Evolutionary conservation across 2,888 invertebrate species (phyloP).

Genomic region (Eugnorisma glareosa): DNA sequence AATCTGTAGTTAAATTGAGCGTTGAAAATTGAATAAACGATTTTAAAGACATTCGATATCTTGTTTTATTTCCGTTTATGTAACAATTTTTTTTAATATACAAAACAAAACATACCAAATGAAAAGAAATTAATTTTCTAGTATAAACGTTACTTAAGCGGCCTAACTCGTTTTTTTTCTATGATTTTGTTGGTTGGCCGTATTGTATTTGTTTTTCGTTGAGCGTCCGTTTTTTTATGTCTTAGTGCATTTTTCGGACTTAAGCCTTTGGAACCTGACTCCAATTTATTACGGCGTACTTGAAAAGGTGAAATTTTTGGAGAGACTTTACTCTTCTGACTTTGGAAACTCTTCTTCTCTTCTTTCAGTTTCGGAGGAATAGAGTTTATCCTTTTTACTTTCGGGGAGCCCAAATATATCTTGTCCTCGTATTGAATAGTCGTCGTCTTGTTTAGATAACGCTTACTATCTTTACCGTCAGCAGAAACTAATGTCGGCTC

Average conservation of each 20-base stretch:
- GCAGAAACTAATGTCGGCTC: conserved; percentile 64
- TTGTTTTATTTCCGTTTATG: conserved; percentile 27
- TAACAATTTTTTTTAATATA: background rate
- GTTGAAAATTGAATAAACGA: background rate
- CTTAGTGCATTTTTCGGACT: conserved; percentile 57
- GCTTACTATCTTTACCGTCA: conserved; percentile 62
- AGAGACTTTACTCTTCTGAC: conserved; percentile 59
- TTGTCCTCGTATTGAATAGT: conserved; percentile 72
- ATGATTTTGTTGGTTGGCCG: conserved; percentile 65
- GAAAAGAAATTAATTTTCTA: background rate
- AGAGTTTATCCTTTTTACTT: conserved; percentile 67
- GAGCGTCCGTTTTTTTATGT: conserved; percentile 71
- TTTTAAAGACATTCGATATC: background rate
- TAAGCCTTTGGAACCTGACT: conserved; percentile 55
- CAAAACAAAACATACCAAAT: background rate
- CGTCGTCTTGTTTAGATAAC: conserved; percentile 64
- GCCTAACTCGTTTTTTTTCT: conserved; percentile 65
- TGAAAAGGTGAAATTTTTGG: conserved; percentile 51
- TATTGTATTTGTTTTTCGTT: conserved; percentile 71
- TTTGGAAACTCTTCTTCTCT: conserved; percentile 67
- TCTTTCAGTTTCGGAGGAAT: conserved; percentile 70
- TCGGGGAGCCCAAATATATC: conserved; percentile 53
- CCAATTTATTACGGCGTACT: conserved; percentile 48
- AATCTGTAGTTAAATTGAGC: background rate
- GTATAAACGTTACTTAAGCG: background rate